Evolutionary conservation across 2,888 invertebrate genomes (phyloP).

Genomic region (Endomychus coccineus): DNA sequence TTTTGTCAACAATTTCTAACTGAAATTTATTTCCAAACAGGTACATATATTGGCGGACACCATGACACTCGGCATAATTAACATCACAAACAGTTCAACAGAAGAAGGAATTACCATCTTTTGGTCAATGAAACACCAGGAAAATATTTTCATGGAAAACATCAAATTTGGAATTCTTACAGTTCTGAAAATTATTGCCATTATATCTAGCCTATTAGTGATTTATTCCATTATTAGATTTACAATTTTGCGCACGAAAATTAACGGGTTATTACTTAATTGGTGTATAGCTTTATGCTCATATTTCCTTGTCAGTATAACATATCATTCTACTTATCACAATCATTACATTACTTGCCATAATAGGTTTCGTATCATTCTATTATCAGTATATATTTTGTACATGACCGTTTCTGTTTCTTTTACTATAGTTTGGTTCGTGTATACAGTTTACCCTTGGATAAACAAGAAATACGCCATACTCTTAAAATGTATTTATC

Average conservation of each 20-base stretch:
- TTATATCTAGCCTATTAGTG: not conserved
- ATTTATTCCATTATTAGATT: conserved; percentile 7
- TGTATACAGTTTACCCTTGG: conserved; percentile 1
- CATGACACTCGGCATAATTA: too few relatives aligned
- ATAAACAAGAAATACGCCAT: conserved; percentile 3
- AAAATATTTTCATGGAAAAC: conserved; percentile 8
- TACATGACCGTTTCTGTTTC: conserved; percentile 1
- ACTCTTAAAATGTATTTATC: conserved; percentile 1
- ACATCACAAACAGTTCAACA: too few relatives aligned
- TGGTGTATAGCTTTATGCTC: conserved; percentile 6
- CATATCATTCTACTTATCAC: conserved; percentile 6
- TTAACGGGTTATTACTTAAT: conserved; percentile 7
- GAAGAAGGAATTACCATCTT: too few relatives aligned
- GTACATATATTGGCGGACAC: too few relatives aligned
- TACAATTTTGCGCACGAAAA: conserved; percentile 6
- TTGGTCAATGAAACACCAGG: conserved; percentile 10
- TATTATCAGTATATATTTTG: conserved; percentile 1
- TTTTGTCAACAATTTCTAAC: too few relatives aligned
- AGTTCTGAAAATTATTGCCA: conserved; percentile 3
- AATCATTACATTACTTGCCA: conserved; percentile 5
- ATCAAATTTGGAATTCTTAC: conserved; percentile 8
- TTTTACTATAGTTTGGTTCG: conserved; percentile 5
- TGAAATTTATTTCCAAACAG: too few relatives aligned
- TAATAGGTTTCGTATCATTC: conserved; percentile 4
- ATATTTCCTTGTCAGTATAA: conserved; percentile 3